Conservation (phyloP, 2,888 invertebrate genomes). For the Lasioglossum figueresi region DNA sequence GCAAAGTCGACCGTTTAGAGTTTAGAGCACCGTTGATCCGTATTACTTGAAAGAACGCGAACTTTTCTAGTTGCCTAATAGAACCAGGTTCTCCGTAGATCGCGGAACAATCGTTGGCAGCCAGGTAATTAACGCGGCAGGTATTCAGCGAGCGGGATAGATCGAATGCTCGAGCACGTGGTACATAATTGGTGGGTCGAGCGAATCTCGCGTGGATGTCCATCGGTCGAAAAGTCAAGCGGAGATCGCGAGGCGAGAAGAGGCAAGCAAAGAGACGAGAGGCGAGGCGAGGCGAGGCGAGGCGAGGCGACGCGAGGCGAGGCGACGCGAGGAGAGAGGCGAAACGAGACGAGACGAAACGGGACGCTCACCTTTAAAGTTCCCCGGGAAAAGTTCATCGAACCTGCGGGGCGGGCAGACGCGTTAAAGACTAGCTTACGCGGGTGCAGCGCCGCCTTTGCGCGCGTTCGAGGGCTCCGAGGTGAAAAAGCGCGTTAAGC, state of each 20-base stretch:
- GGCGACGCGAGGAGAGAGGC: not conserved
- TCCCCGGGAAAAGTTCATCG: constrained; percentile 65
- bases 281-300: not conserved
- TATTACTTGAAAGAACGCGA: not conserved
- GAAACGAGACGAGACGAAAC: constrained; percentile 15
- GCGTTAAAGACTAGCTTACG: constrained; percentile 70
- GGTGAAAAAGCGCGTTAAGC: constrained; percentile 69
- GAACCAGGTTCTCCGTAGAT: not conserved
- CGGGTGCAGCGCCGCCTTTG: constrained; percentile 62
- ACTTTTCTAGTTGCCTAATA: not conserved
- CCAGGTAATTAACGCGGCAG: not conserved
- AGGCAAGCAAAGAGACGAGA: not conserved
- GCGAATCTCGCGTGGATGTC: constrained; percentile 8
- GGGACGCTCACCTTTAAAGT: constrained; percentile 65
- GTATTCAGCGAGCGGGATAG: not conserved
- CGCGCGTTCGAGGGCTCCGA: constrained; percentile 63
- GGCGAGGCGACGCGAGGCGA: not conserved
- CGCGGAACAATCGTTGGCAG: not conserved
- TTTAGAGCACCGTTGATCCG: not conserved
- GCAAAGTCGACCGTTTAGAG: not conserved
- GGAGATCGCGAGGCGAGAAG: not conserved
- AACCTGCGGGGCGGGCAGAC: constrained; percentile 61
- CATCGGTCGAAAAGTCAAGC: constrained; percentile 15
- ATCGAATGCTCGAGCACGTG: constrained; percentile 2
- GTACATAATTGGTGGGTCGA: constrained; percentile 16